Base-by-base conservation (phyloP, 2,888 invertebrate genomes). In the Phrixothrix hirtus region DNA sequence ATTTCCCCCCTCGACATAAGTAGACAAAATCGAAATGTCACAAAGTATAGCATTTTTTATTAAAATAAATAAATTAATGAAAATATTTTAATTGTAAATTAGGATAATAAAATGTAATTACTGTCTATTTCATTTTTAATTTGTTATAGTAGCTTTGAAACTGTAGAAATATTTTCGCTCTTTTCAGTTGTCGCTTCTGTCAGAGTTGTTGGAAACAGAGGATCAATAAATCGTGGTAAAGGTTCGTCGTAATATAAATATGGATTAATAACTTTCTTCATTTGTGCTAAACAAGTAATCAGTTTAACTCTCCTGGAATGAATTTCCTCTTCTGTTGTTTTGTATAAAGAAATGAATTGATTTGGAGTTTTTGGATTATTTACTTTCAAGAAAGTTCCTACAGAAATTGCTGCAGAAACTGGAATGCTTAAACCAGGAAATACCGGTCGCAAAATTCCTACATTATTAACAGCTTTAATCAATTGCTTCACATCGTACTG, bases 341-440 rank as follows among this genome's bases (percentile, higher is more conserved):
- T 51, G 63, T 81, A 84, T 14, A 71, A 51, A 0, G 62, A 44
- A 16, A 70, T 34, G 14, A 71, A 68, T 2, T 69, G 55, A 47
- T 65, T 48, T 4, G 76, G 62, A 1, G 71, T 68, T 1, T 60
- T 64, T 2, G 75, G 68, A 68, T 82, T 82, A 49, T 78, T 72
- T 2, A 75, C 70, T 71, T 86, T 86, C 39, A 87, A 69, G 69
- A 77, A 80, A 21, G 84, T 66, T 2, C 78, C 86, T 29, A 85
- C 71, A 53, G 78, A 78, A 35, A 86, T 67, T 0, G 80, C 70
- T 0, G 79, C 86, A 0, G 84, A 83, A 3, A 75, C 44, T 35
- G 71, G 58, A 25, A 78, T 69, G 55, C 74, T 72, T 13, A 86
- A 71, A 1, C 83, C 84, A 1, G 83, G 82, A 61, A 85, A 79